Evolutionary conservation across 2,888 invertebrate genomes (phyloP), one percentile per base, ranked within the genome.

Genomic region (Scaptodrosophila latifasciaeformis): DNA sequence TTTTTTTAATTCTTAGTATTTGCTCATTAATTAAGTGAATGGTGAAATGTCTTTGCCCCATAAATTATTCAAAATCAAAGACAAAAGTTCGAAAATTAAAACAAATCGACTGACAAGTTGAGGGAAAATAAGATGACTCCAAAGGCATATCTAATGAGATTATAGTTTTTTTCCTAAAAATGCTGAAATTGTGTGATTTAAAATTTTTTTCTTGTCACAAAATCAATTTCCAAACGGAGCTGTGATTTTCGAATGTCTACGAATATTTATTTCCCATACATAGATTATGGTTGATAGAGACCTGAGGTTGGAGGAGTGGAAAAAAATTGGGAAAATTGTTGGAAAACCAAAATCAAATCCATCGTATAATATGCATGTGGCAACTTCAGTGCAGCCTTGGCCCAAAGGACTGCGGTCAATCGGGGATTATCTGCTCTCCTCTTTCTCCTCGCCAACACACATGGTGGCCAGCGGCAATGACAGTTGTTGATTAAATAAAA

Each of bases 401-500:
- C 13, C n/a, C n/a, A n/a, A n/a, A n/a, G n/a, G n/a, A n/a, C 12
- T 31, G 31, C 31, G 9, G 31, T 17, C 17, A 13, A 17, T 46
- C 42, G 46, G 72, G 72, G 77, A 76, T 72, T 72, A 70, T 63
- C 63, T 62, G 66, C 60, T 66, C 65, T 61, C 58, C 67, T 62
- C 66, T 69, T 58, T 65, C 65, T 67, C 47, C 34, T 37, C 42
- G 31, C 9, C 10, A 5, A 40, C 59, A 76, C 62, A 67, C 61
- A 54, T 54, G 49, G 59, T 47, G 63, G 48, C 42, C 62, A 62
- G 48, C 52, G 53, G 52, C 75, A 54, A 62, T 75, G 71, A 62
- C 72, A 76, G 72, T 59, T 79, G 80, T 76, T 74, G 72, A 74
- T 74, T 74, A 74, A 74, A 74, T 74, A 74, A 74, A 71, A 76